phyloP scores from a whole-genome alignment of 2,888 invertebrate species.

The Orthosia gothica region DNA sequence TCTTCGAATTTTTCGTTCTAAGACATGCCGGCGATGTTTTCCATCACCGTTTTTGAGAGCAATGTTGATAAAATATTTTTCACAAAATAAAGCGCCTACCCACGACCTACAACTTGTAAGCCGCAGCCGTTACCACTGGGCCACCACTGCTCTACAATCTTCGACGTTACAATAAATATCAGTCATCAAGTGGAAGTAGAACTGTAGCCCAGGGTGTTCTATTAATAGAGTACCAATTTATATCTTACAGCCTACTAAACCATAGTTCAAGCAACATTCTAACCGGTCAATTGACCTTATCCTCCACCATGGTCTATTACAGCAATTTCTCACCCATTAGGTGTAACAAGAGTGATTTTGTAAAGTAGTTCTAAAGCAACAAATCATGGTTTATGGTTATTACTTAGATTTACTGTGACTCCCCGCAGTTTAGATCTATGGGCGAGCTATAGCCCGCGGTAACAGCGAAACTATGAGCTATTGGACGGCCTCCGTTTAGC shows the following conservation, averaged over 20 bases:
- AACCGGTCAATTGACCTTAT: conserved; percentile 28
- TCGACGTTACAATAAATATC: no score
- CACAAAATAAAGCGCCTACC: no score
- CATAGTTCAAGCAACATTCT: background rate
- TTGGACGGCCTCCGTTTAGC: background rate
- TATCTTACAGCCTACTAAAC: background rate
- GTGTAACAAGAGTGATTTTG: conserved; percentile 45
- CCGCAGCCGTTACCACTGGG: no score
- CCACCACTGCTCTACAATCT: no score
- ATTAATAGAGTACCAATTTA: background rate
- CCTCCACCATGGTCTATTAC: conserved; percentile 4
- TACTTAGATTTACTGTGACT: conserved; percentile 54
- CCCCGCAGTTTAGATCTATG: conserved; percentile 42
- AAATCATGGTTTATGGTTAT: conserved; percentile 61
- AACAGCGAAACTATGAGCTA: conserved; percentile 25
- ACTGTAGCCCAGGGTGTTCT: background rate
- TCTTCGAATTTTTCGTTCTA: no score
- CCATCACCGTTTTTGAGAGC: no score
- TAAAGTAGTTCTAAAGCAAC: conserved; percentile 49
- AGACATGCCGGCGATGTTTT: no score
- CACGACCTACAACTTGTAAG: no score
- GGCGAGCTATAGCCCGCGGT: conserved; percentile 33
- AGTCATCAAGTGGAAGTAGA: no score
- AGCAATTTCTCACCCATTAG: conserved; percentile 41
- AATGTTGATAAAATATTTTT: no score